These are phyloP conservation scores for Corydoras sp. DNA, from an alignment of 2,113 vertebrate genomes.

Conservation along the genomic window DNA sequence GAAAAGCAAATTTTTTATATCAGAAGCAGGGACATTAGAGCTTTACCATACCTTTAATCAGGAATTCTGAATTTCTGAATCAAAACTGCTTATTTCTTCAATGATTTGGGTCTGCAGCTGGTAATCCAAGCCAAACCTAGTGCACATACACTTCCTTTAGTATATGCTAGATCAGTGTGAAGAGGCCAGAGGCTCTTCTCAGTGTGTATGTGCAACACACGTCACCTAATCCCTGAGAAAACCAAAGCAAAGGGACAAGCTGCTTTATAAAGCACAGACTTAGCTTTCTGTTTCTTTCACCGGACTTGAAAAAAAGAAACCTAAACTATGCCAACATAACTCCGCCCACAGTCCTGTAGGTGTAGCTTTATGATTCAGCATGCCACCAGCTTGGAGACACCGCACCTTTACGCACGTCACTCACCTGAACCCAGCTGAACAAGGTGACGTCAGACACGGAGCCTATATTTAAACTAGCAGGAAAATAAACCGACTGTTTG, in stretches of 20 bases:
- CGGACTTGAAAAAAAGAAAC: conserved; percentile 56
- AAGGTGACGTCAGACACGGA: conserved; percentile 43
- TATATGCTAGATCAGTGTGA: not conserved
- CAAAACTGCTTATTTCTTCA: conserved; percentile 1
- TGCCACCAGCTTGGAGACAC: conserved; percentile 21
- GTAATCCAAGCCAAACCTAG: not conserved
- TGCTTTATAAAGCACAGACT: conserved; percentile 29
- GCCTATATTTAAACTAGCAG: conserved; percentile 38
- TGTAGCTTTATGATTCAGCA: not conserved
- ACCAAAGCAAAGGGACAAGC: conserved; percentile 17
- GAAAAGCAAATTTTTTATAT: not conserved
- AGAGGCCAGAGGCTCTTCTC: not conserved
- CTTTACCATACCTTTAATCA: conserved; percentile 11
- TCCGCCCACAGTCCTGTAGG: conserved; percentile 9
- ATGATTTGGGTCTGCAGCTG: not conserved
- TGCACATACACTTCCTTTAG: not conserved
- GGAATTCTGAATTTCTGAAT: not conserved
- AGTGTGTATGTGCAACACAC: not conserved
- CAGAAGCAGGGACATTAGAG: not conserved
- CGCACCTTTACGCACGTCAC: conserved; percentile 57
- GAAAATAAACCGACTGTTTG: conserved; percentile 53
- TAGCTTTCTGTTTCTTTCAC: conserved; percentile 51
- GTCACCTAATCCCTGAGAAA: conserved; percentile 26
- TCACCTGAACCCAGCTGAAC: conserved; percentile 36
- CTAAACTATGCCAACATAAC: conserved; percentile 50